Conservation (phyloP, 1,140 invertebrate species). For the Formica selysi region DNA sequence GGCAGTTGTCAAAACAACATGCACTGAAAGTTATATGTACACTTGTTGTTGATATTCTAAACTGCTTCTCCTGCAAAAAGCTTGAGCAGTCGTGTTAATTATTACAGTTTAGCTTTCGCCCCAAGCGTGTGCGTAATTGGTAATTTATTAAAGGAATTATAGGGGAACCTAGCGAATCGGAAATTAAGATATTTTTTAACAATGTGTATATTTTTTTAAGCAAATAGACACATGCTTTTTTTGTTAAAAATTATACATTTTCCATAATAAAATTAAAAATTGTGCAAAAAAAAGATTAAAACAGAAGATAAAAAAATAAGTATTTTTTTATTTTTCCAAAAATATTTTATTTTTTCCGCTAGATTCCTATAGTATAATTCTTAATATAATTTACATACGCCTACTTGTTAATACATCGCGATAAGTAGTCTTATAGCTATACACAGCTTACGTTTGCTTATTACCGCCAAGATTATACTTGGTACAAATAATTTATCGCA, state of each 20-base stretch:
- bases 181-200: too few species aligned
- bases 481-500: not conserved
- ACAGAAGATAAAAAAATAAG: too few species aligned
- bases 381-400: not conserved
- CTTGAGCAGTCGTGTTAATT: not conserved
- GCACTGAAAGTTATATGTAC: not conserved
- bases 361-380: too few species aligned
- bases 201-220: too few species aligned
- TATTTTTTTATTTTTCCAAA: too few species aligned
- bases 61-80: not conserved
- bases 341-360: too few species aligned
- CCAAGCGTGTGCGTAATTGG: not conserved
- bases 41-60: not conserved
- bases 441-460: not conserved
- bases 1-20: not conserved
- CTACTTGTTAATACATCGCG: not conserved
- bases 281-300: too few species aligned
- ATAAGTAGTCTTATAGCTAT: not conserved
- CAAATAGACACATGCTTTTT: too few species aligned
- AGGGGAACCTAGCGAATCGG: too few species aligned
- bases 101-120: not conserved
- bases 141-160: not conserved
- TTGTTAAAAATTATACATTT: too few species aligned
- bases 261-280: too few species aligned
- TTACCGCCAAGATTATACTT: not conserved